phyloP scores from a whole-genome alignment of 2,113 vertebrate species.

The Excalfactoria chinensis region DNA sequence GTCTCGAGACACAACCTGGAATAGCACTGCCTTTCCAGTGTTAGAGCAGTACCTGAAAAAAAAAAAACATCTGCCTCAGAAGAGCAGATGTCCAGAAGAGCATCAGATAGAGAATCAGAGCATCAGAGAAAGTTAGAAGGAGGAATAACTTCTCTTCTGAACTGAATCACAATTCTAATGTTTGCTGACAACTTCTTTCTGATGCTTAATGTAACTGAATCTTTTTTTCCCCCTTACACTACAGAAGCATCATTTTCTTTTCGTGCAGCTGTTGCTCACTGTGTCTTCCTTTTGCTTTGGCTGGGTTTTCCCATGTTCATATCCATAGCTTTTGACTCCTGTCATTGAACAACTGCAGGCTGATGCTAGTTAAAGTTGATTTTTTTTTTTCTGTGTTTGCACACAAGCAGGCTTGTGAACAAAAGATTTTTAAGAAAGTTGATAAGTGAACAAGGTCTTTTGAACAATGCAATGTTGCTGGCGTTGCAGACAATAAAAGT shows the following conservation, averaged over 20 bases:
- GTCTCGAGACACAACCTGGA: neutral
- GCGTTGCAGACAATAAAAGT: conserved; percentile 32
- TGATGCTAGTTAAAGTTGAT: conserved; percentile 82
- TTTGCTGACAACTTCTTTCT: conserved; percentile 31
- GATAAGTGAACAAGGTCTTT: conserved; percentile 72
- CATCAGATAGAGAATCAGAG: neutral
- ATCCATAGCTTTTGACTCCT: conserved; percentile 87
- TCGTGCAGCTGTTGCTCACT: conserved; percentile 77
- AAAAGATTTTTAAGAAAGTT: conserved; percentile 66
- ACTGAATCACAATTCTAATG: neutral
- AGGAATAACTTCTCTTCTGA: neutral
- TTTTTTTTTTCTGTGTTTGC: conserved; percentile 72
- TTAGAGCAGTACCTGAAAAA: neutral
- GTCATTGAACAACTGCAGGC: conserved; percentile 88
- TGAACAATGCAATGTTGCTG: conserved; percentile 32
- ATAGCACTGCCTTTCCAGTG: neutral
- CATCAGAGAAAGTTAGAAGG: neutral
- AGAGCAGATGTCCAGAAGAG: neutral
- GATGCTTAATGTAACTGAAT: conserved; percentile 57
- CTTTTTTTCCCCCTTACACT: conserved; percentile 1
- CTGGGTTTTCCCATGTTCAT: conserved; percentile 86
- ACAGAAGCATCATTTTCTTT: conserved; percentile 67
- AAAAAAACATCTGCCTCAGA: neutral
- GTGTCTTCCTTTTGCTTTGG: conserved; percentile 78
- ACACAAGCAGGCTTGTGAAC: conserved; percentile 64